phyloP scores from a whole-genome alignment of 2,797 vertebrate species.

The Anniella stebbinsi region DNA sequence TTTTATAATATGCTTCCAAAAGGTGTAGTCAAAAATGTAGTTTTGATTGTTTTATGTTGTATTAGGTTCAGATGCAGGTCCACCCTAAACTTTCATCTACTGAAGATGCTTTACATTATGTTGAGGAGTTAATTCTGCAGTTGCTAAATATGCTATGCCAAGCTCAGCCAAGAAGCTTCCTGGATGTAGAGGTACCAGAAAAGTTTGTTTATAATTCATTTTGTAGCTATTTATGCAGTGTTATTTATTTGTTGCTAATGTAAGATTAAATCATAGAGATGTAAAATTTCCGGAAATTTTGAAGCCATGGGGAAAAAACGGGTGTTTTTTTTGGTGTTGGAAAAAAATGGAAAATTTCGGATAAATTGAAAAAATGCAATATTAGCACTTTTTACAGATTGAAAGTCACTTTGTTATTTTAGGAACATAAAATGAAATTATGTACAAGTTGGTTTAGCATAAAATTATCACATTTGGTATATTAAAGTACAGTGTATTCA shows the following conservation, averaged over 20 bases:
- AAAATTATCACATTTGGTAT: no score
- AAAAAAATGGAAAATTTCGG: no score
- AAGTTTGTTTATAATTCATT: conserved; percentile 21
- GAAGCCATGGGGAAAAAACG: no score
- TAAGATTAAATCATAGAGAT: no score
- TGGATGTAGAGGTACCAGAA: conserved; percentile 89
- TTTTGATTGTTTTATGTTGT: conserved; percentile 57
- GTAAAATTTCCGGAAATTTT: no score
- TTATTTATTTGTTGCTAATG: conserved; percentile 12
- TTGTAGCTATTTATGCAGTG: conserved; percentile 11
- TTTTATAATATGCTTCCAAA: background rate
- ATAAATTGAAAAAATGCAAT: no score
- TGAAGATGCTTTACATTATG: conserved; percentile 95
- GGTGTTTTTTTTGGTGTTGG: no score
- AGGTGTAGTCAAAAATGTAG: background rate
- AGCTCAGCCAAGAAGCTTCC: conserved; percentile 92
- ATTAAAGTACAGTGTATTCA: no score
- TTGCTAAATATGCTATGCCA: conserved; percentile 95
- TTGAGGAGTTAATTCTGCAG: conserved; percentile 96
- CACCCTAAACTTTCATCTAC: conserved; percentile 95
- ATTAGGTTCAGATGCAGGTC: conserved; percentile 94
- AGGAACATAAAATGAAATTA: no score
- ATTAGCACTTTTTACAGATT: no score
- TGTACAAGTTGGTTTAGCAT: no score
- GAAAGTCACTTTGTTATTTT: no score